Evolutionary conservation across 1,140 invertebrate species (phyloP), one percentile per base, ranked within the genome.

Genomic region (Drosophila ficusphila): DNA sequence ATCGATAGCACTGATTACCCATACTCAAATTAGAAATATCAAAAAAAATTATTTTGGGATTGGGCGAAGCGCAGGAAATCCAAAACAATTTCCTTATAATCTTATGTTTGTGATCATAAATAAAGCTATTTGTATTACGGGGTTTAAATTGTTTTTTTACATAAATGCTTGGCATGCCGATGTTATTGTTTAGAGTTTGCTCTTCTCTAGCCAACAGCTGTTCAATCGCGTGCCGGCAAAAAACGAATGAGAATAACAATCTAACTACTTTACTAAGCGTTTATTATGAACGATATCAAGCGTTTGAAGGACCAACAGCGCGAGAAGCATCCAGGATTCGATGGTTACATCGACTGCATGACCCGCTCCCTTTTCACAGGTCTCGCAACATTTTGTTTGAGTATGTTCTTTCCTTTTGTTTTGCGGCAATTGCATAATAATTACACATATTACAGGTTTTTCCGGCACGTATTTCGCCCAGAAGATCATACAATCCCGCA

Each of bases 331-430:
- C 92, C 92, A 12, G 92, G 91, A 9, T 93, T 93, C 83, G 92
- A 91, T 68, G 90, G 89, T 1, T 93, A 93, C 56, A 76, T 93
- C 16, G 92, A 93, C 74, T 93, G 93, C 72, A 93, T 93, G 92
- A 92, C 92, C 14, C 88, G 92, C 60, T 85, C 92, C 7, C 72
- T 93, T 1, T 91, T 93, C 29, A 91, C 92, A 2, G 93, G 93
- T 4, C 41, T 93, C 3, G 89, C 93, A 33, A 70, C 91, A 2
- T 92, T 93, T 62, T 92, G 92, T 39, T 77, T 93, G 51, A 89
- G 92, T 93, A 76, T 56, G 72, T 47, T 33, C 12, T 42, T 21
- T 47, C 18, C 14, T 9, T n/a, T 8, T 41, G 6, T 9, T 27
- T 44, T 23, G 18, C 0, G 6, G 5, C 16, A 76, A 81, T 90